Conservation (phyloP, 2,113 vertebrate genomes). For the Anarrhichthys ocellatus region DNA sequence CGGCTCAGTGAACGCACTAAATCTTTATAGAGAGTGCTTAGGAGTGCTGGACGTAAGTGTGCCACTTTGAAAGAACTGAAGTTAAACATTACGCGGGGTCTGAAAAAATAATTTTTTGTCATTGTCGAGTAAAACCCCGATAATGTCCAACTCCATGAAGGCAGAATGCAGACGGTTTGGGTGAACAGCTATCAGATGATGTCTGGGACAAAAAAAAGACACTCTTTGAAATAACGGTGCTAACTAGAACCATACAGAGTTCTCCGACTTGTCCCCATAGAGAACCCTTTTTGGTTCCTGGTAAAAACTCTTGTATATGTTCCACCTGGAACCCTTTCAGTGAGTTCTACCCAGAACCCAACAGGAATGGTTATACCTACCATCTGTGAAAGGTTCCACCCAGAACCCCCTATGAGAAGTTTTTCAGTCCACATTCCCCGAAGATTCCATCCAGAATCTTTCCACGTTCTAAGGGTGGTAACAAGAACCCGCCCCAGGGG, state of each 20-base stretch:
- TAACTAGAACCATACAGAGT: neutral
- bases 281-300: neutral
- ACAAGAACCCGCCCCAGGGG: neutral
- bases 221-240: neutral
- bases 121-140: neutral
- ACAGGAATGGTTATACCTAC: neutral
- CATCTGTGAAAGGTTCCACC: neutral
- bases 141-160: neutral
- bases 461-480: neutral
- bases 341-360: neutral
- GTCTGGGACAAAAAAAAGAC: neutral
- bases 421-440: neutral
- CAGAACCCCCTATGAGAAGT: too few relatives aligned
- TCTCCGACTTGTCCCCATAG: neutral
- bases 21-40: neutral
- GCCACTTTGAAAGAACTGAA: conserved; percentile 27
- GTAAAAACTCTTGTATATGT: neutral
- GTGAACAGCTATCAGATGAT: neutral
- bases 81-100: neutral
- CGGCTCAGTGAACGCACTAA: neutral
- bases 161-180: neutral
- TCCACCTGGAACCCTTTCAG: neutral
- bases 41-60: conserved; percentile 29
- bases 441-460: neutral
- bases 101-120: neutral